These are phyloP conservation scores for Drosophila demipolita DNA, from an alignment of 2,888 invertebrate species.

Conservation along the genomic window DNA sequence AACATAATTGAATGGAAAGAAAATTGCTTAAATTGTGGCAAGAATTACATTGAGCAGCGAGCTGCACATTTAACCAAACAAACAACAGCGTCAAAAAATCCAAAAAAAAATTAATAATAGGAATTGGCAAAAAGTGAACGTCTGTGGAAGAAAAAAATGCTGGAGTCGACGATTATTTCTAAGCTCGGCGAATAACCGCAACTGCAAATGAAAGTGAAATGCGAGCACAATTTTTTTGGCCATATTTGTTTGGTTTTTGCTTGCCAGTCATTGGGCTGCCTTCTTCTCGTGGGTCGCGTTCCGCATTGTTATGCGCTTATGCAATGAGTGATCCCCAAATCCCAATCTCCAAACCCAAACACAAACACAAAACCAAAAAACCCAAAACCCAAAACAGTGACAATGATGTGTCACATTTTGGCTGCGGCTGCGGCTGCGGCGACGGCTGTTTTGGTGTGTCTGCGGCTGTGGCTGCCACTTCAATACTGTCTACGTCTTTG, in stretches of 20 bases:
- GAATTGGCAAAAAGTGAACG: constrained; percentile 52
- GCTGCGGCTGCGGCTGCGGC: constrained; percentile 5
- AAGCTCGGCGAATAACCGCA: constrained; percentile 27
- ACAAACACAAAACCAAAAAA: background rate
- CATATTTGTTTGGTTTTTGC: constrained; percentile 35
- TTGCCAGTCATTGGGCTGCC: constrained; percentile 48
- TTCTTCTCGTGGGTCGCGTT: constrained; percentile 43
- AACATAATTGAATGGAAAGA: constrained; percentile 7
- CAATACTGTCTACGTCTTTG: constrained; percentile 30
- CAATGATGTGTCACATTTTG: constrained; percentile 66
- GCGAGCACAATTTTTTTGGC: constrained; percentile 48
- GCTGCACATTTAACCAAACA: background rate
- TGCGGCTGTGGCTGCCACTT: constrained; percentile 25
- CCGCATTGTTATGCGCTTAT: constrained; percentile 48
- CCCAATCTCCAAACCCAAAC: constrained; percentile 15
- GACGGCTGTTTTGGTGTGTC: background rate
- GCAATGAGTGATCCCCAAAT: constrained; percentile 50
- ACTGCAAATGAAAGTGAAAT: constrained; percentile 54
- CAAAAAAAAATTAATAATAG: constrained; percentile 4
- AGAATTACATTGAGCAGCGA: constrained; percentile 17
- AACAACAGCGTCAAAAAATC: constrained; percentile 11
- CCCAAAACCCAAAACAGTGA: constrained; percentile 24
- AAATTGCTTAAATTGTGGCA: constrained; percentile 7
- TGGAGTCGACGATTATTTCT: constrained; percentile 37
- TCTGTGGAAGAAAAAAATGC: constrained; percentile 13